Base-by-base conservation (phyloP, 1,140 invertebrate species). In the Cydia strobilella region DNA sequence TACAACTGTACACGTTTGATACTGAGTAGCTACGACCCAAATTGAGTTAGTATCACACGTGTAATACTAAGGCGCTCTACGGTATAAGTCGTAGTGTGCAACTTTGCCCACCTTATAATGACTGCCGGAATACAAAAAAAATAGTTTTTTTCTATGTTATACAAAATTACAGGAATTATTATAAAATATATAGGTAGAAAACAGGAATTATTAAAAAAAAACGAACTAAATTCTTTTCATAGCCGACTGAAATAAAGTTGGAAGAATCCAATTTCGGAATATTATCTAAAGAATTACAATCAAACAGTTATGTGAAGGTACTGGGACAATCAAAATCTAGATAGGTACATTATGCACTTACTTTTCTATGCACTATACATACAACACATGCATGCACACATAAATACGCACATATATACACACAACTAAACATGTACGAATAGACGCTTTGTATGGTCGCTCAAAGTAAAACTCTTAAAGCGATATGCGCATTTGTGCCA, bases 371-470 rank as follows among this genome's bases (percentile, higher is more conserved):
- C 65, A 35, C 31, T 35, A 15, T 35, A 39, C 31, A 35, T 10
- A 65, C 54, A 35, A 35, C 15, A 65, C 54, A 35, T 15, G 13
- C 72, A 78, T 72, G 77, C 54, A 81, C 74, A 79, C 51, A 63
- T 71, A 76, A 27, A 72, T 45, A 75, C 51, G 71, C 72, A 73
- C 72, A 74, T 54, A 27, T 1, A n/a, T 27, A 74, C 54, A 73
- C 72, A 76, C 45, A 42, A 63, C 35, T 48, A 25, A n/a, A 18
- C 20, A 9, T 59, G 2, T 51, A 51, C 45, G 18, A 15, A n/a
- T 51, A 18, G 48, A 18, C 48, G 48, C 54, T 23, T 59, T 45
- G 42, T 45, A 45, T 15, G 42, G 42, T 45, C 42, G 42, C 13
- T 45, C 15, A 48, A n/a, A 48, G 45, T 54, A 18, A 18, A 54